Conservation (phyloP, 2,797 vertebrate genomes). For the Pygocentrus nattereri region DNA sequence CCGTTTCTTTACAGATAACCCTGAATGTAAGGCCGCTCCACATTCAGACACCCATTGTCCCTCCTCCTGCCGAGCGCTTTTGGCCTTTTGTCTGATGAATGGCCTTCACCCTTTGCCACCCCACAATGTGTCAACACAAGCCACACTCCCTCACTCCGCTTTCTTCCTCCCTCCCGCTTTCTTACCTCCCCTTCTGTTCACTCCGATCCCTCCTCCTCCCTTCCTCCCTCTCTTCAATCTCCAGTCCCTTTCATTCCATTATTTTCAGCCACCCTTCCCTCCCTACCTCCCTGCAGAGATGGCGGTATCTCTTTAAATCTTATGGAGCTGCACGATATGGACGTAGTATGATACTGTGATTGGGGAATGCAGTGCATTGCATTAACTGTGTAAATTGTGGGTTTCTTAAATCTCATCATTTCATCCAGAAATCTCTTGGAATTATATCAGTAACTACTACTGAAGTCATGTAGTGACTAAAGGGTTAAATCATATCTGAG, state of each 20-base stretch:
- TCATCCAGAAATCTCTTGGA: not conserved
- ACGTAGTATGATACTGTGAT: not conserved
- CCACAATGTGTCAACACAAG: slow-evolving; percentile 37
- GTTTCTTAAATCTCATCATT: no score
- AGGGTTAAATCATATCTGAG: no score
- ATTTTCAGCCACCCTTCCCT: not conserved
- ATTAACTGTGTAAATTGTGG: no score
- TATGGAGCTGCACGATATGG: not conserved
- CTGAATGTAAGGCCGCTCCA: not conserved
- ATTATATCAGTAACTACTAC: not conserved
- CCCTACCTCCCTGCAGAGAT: slow-evolving; percentile 43
- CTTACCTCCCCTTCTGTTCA: slow-evolving; percentile 8
- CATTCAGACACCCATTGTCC: slow-evolving; percentile 9
- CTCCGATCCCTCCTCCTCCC: slow-evolving; percentile 9
- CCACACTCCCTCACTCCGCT: not conserved
- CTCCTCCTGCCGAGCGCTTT: slow-evolving; percentile 17
- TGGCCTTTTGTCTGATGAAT: slow-evolving; percentile 42
- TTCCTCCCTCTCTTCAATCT: not conserved
- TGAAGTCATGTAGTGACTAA: no score
- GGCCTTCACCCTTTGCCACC: slow-evolving; percentile 44
- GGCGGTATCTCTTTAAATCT: slow-evolving; percentile 19
- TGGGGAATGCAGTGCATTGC: no score
- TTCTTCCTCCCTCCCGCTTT: not conserved
- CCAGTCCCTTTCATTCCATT: not conserved
- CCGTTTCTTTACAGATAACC: slow-evolving; percentile 35